Conservation (phyloP, 2,113 vertebrate genomes). For the Camarhynchus parvulus region DNA sequence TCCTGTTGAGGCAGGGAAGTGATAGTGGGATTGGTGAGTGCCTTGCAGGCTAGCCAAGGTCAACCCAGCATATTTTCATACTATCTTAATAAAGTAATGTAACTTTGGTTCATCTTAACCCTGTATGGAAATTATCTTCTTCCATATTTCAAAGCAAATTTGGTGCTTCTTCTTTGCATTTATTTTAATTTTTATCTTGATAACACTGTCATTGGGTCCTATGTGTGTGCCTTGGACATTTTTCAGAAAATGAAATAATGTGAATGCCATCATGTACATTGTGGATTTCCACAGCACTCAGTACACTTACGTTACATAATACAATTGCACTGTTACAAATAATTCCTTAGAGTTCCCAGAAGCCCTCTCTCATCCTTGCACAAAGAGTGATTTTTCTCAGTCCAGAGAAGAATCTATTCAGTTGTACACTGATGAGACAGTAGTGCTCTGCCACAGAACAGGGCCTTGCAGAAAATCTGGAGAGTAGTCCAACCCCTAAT, state of each 20-base stretch:
- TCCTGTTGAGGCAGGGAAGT: background rate
- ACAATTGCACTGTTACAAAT: background rate
- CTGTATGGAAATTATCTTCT: background rate
- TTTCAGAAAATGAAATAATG: background rate
- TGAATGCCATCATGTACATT: background rate
- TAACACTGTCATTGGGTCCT: background rate
- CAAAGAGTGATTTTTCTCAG: background rate
- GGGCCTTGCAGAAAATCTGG: background rate
- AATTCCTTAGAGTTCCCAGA: background rate
- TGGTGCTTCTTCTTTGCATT: background rate
- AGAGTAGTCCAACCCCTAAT: background rate
- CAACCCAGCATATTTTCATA: background rate
- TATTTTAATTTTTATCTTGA: background rate
- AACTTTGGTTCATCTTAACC: background rate
- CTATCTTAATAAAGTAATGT: background rate
- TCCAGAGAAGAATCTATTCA: background rate
- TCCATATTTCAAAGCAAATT: background rate
- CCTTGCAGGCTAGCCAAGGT: background rate
- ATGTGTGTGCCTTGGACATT: background rate
- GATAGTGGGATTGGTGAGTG: background rate
- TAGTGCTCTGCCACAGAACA: background rate
- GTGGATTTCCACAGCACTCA: background rate
- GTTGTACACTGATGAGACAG: background rate
- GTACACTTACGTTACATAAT: background rate
- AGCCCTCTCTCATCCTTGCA: background rate